Percentiles rank a stretch among this genome's conserved stretches.
phyloP scores from a whole-genome alignment of 2,113 vertebrate species.

The Hemiprocne comata region DNA sequence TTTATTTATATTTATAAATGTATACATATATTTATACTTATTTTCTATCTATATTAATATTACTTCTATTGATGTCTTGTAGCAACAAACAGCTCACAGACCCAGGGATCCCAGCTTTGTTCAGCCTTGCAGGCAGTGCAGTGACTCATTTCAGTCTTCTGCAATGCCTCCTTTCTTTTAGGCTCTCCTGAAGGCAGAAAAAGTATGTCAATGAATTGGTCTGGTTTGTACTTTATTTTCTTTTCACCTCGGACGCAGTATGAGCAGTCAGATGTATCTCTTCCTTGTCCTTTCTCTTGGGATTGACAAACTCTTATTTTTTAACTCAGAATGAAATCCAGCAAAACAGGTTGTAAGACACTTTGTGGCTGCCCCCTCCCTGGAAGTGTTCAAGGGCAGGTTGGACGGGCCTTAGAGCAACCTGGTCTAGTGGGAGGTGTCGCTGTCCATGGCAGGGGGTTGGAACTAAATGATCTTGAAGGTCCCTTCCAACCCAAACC shows the following conservation, averaged over 20 bases:
- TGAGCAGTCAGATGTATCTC: neutral
- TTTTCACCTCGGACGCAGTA: neutral
- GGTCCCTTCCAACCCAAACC: neutral
- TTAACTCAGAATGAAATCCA: neutral
- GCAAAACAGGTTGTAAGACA: neutral
- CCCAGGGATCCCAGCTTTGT: neutral
- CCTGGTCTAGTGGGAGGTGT: too few relatives aligned
- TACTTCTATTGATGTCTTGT: neutral
- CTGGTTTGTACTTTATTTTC: neutral
- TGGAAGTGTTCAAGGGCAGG: too few relatives aligned
- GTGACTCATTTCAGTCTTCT: neutral
- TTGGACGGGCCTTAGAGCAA: too few relatives aligned
- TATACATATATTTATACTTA: neutral
- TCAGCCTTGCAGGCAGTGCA: neutral
- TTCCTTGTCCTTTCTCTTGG: neutral
- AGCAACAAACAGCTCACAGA: neutral
- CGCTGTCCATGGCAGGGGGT: too few relatives aligned
- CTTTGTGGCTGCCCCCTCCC: too few relatives aligned
- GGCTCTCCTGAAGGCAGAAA: neutral
- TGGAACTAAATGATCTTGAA: too few relatives aligned
- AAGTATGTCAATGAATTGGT: neutral
- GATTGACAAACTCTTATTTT: neutral
- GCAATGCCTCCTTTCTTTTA: neutral
- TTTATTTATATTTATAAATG: neutral
- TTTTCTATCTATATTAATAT: neutral